These are phyloP conservation scores for Timandra comae DNA, from an alignment of 2,888 invertebrate species.

Conservation along the genomic window DNA sequence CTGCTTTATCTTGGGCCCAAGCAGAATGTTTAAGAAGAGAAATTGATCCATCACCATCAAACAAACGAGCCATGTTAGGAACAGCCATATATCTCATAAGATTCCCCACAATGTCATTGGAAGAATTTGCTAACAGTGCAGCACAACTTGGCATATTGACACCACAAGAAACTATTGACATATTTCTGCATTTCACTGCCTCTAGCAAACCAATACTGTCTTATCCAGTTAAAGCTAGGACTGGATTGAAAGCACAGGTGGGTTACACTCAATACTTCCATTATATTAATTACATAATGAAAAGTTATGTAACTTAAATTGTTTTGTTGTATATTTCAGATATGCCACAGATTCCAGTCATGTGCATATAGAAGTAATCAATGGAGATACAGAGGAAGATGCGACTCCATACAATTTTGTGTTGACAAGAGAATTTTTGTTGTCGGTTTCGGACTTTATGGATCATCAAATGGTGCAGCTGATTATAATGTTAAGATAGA, in stretches of 20 bases:
- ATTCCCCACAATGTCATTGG: constrained; percentile 95
- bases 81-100: constrained; percentile 90
- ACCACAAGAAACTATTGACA: constrained; percentile 94
- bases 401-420: constrained; percentile 97
- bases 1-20: constrained; percentile 94
- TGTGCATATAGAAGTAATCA: constrained; percentile 98
- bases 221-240: constrained; percentile 88
- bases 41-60: constrained; percentile 86
- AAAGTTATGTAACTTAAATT: neutral
- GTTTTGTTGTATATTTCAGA: constrained; percentile 64
- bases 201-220: constrained; percentile 88
- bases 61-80: constrained; percentile 85
- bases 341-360: constrained; percentile 96
- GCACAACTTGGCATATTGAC: constrained; percentile 95
- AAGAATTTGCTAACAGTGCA: constrained; percentile 94
- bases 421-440: constrained; percentile 97
- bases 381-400: constrained; percentile 97
- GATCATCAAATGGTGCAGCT: constrained; percentile 96
- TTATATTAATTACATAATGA: neutral
- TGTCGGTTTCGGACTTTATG: constrained; percentile 96
- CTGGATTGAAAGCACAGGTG: constrained; percentile 92
- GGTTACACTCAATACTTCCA: neutral
- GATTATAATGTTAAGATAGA: constrained; percentile 97
- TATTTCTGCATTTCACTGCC: constrained; percentile 96
- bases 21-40: constrained; percentile 92